Conservation (phyloP, 2,797 vertebrate genomes). For the Kryptopterus vitreolus region DNA sequence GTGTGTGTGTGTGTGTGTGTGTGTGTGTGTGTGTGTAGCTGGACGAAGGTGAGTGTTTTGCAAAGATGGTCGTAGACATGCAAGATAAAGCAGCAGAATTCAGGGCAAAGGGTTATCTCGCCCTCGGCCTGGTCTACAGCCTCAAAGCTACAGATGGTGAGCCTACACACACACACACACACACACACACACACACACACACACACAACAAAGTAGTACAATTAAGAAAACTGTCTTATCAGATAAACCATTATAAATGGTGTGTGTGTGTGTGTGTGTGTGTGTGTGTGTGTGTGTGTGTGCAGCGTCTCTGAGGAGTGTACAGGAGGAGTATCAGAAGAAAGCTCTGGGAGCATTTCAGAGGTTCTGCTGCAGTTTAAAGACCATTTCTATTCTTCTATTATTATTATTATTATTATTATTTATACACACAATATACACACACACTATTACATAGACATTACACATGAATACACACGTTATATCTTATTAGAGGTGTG, state of each 20-base stretch:
- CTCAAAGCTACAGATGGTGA: conserved; percentile 96
- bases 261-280: not conserved
- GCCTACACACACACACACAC: conserved; percentile 33
- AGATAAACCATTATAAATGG: not conserved
- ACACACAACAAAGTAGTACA: not conserved
- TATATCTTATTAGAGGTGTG: too few species aligned
- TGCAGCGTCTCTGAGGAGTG: conserved; percentile 88
- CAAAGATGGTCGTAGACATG: conserved; percentile 89
- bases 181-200: not conserved
- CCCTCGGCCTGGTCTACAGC: conserved; percentile 91
- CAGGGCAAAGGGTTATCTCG: conserved; percentile 93
- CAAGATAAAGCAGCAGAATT: conserved; percentile 95
- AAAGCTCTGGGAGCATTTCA: conserved; percentile 96
- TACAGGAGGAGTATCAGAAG: conserved; percentile 95
- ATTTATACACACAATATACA: too few species aligned
- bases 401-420: not conserved
- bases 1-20: conserved; percentile 17
- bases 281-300: conserved; percentile 44
- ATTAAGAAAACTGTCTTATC: not conserved
- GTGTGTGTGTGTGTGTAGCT: conserved; percentile 71
- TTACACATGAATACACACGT: too few species aligned
- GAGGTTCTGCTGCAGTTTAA: conserved; percentile 70
- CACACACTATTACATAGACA: too few species aligned
- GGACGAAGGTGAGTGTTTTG: conserved; percentile 95
- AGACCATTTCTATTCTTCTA: not conserved